A percentile compares a stretch with the other conserved stretches of the same genome.
These are phyloP conservation scores for Trypoxylus dichotomus DNA, from an alignment of 1,140 invertebrate genomes.

Conservation along the genomic window DNA sequence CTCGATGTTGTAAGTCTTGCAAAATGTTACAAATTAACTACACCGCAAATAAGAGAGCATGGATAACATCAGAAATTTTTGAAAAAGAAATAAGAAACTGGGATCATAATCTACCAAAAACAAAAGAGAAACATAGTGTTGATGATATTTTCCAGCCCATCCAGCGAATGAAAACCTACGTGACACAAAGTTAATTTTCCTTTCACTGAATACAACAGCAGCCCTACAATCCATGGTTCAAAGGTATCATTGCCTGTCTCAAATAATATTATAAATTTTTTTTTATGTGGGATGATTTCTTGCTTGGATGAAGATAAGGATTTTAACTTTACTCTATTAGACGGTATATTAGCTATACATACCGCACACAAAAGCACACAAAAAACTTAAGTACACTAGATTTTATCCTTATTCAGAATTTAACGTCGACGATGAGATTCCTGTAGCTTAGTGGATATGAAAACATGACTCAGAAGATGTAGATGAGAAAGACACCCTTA, in stretches of 20 bases:
- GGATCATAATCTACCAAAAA: neutral
- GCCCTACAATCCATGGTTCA: neutral
- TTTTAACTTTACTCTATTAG: neutral
- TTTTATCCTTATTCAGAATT: too few species aligned
- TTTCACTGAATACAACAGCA: neutral
- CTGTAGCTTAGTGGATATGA: neutral
- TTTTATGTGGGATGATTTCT: neutral
- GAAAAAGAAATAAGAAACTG: too few species aligned
- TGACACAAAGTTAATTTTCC: neutral
- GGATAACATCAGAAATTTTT: too few species aligned
- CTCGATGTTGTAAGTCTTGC: too few species aligned
- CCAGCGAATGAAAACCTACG: neutral
- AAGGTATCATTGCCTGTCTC: neutral
- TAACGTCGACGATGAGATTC: neutral
- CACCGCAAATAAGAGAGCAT: neutral
- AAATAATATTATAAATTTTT: neutral
- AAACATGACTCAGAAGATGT: neutral
- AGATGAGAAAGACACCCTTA: too few species aligned
- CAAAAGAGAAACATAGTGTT: neutral
- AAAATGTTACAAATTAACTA: neutral
- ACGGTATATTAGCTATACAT: neutral
- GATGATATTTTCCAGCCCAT: neutral
- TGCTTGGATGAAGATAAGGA: neutral
- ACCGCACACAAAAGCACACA: neutral
- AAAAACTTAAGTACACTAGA: neutral